Conservation (phyloP, 2,113 vertebrate species). For the Phocoena sinus region DNA sequence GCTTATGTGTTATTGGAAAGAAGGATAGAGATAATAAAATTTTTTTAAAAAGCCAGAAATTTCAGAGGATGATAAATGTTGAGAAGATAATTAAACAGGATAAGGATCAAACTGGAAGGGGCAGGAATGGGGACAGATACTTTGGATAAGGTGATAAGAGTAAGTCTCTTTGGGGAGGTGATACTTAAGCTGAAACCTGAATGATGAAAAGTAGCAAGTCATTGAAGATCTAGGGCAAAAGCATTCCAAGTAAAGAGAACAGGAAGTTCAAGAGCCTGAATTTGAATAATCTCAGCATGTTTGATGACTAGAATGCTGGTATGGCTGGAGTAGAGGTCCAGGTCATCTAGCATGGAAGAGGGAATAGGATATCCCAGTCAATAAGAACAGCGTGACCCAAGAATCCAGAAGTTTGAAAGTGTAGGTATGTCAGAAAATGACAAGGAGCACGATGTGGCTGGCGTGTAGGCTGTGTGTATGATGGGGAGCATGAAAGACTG, state of each 20-base stretch:
- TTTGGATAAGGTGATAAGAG: background rate
- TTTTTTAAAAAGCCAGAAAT: background rate
- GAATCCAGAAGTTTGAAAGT: background rate
- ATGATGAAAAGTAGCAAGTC: slow-evolving; percentile 1
- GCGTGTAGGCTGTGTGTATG: too few species aligned
- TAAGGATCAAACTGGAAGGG: background rate
- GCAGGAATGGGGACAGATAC: background rate
- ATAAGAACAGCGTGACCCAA: background rate
- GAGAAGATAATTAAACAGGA: background rate
- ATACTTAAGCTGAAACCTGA: background rate
- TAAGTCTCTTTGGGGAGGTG: background rate
- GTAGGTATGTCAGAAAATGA: background rate
- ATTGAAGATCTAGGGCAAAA: slow-evolving; percentile 40
- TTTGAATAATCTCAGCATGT: background rate
- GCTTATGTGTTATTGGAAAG: background rate
- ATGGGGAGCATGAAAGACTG: background rate
- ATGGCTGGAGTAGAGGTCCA: background rate
- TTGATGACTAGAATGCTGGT: background rate
- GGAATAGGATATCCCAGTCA: background rate
- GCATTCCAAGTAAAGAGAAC: background rate
- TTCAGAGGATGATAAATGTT: background rate
- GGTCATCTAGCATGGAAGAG: background rate
- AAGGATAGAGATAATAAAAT: background rate
- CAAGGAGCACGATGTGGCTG: background rate
- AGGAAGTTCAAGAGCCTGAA: background rate